Conservation (phyloP, 2,888 invertebrate genomes). For the Buathra laborator region DNA sequence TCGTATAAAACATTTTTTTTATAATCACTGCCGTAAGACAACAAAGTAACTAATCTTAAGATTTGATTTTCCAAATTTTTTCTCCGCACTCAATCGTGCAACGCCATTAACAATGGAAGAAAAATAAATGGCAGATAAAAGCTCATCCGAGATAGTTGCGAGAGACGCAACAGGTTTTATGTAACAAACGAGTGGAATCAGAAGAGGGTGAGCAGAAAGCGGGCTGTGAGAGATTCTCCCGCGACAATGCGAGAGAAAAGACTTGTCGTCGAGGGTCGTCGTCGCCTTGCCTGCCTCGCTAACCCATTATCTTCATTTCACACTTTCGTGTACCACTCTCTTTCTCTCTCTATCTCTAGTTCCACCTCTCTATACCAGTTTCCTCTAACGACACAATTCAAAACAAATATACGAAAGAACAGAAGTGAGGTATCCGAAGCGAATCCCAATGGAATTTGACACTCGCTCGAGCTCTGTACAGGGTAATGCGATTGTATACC, state of each 20-base stretch:
- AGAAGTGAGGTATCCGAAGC: conserved; percentile 17
- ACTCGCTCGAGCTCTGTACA: conserved; percentile 16
- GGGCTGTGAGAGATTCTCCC: conserved; percentile 52
- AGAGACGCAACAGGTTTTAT: conserved; percentile 71
- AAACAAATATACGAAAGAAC: conserved; percentile 25
- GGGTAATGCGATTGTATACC: conserved; percentile 28
- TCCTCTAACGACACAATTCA: conserved; percentile 41
- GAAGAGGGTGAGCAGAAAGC: background rate
- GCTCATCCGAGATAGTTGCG: conserved; percentile 27
- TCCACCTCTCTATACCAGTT: conserved; percentile 9
- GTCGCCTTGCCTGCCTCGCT: conserved; percentile 22
- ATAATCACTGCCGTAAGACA: no score
- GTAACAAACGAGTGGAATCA: conserved; percentile 48
- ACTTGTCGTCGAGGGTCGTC: conserved; percentile 50
- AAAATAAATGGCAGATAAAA: conserved; percentile 28
- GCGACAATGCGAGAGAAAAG: conserved; percentile 55
- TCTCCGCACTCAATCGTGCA: background rate
- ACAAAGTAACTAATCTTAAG: no score
- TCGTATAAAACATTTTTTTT: no score
- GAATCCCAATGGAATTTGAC: conserved; percentile 2
- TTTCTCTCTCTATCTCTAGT: conserved; percentile 4
- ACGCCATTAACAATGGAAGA: conserved; percentile 14
- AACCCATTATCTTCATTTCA: conserved; percentile 50
- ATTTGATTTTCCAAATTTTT: background rate
- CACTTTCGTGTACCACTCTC: conserved; percentile 14